These are phyloP conservation scores for Cyphomyrus discorhynchus DNA, from an alignment of 2,113 vertebrate species.

Conservation along the genomic window DNA sequence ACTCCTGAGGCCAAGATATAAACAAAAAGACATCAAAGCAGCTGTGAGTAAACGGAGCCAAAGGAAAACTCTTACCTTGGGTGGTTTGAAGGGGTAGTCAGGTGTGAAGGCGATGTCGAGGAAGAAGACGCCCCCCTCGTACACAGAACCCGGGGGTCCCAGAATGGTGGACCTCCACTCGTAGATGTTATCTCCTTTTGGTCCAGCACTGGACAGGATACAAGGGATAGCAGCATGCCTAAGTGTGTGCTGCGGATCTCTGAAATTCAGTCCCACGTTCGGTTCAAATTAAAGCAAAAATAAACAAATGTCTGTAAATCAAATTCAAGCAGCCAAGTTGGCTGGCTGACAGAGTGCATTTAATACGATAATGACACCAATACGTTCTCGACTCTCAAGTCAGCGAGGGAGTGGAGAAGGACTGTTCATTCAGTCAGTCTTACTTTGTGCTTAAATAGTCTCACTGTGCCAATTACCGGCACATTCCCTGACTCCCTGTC, in stretches of 20 bases:
- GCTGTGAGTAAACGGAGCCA: background rate
- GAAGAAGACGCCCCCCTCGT: conserved; percentile 98
- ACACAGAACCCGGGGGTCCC: conserved; percentile 93
- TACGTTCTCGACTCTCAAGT: background rate
- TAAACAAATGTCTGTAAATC: background rate
- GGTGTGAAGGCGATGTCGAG: conserved; percentile 97
- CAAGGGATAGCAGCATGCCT: background rate
- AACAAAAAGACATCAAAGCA: background rate
- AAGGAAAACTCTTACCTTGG: conserved; percentile 74
- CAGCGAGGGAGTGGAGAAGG: background rate
- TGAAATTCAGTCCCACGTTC: background rate
- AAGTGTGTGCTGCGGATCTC: background rate
- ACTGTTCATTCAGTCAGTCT: background rate
- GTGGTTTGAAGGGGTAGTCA: conserved; percentile 98
- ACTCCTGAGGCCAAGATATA: conserved; percentile 1
- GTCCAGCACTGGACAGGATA: conserved; percentile 78
- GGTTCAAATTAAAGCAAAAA: background rate
- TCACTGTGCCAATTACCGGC: background rate
- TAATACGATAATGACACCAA: conserved; percentile 39
- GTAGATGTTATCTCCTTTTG: conserved; percentile 99
- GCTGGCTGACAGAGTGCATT: background rate
- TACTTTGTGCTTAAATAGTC: background rate
- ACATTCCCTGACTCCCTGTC: background rate
- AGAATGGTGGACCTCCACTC: conserved; percentile 99
- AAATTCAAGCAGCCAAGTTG: conserved; percentile 22